Base-by-base conservation (phyloP, 2,113 vertebrate genomes). In the Lamprotornis superbus region DNA sequence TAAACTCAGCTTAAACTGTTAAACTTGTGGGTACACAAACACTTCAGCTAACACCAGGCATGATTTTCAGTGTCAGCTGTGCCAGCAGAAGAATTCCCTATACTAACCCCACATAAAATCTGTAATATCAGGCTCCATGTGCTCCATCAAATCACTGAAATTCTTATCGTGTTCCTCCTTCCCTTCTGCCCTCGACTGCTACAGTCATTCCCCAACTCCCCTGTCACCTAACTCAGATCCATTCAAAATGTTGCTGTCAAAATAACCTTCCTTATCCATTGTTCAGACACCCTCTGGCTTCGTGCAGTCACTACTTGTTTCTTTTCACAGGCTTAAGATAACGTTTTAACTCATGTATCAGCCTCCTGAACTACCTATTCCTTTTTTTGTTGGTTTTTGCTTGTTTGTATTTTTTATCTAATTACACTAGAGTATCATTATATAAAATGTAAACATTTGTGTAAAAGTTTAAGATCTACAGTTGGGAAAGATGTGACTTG, bases 181-280 rank as follows among this genome's bases (percentile, higher is more conserved):
- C 83, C 71, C 71, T 90, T 86, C 79, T 71, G 88, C 60, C 85
- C 83, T 67, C 1, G 0, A 68, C 50, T 35, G 52, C 59, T 61
- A 60, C 55, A 84, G 69, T 75, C 68, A 18, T 71, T 75, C 69
- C 17, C 28, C 11, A 35, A 30, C 40, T 78, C 63, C 76, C 73
- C 64, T 57, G 79, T 69, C 88, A 94, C 73, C 88, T 64, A 92
- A 60, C 71, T 87, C 77, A 14, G 64, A 83, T 89, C 86, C 69
- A 81, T 89, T 96, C 94, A 91, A 93, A 97, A 94, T 14, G 92
- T 8, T 90, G 73, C 88, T 96, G 95, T 95, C 94, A 96, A 95
- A 97, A 96, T 96, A 96, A 89, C 92, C 86, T 97, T 95, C 88
- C 86, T 90, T 31, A 46, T 10, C 90, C 81, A 90, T 95, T 96